Conservation (phyloP, 2,797 vertebrate genomes). For the Lerista edwardsae region DNA sequence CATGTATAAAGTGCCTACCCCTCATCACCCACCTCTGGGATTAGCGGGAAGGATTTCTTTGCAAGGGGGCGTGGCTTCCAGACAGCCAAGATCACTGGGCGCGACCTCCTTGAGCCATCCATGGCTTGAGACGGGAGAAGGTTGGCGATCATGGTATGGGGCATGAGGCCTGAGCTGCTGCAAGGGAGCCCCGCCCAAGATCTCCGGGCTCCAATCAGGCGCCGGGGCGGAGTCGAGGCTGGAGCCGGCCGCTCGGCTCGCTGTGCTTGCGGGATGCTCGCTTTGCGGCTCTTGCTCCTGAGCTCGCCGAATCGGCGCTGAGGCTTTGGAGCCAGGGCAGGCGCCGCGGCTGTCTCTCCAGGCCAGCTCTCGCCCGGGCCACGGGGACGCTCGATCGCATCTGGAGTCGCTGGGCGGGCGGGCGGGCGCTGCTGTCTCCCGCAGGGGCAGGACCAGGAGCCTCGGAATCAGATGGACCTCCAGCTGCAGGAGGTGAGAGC, state of each 20-base stretch:
- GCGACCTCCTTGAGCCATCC: background rate
- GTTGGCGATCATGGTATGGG: background rate
- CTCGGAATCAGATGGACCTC: slow-evolving; percentile 22
- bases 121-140: background rate
- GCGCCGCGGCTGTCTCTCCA: background rate
- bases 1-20: background rate
- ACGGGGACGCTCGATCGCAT: background rate
- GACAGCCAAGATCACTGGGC: too few species aligned
- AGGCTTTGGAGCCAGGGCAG: background rate
- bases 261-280: slow-evolving; percentile 12
- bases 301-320: background rate
- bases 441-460: background rate
- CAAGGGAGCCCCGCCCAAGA: background rate
- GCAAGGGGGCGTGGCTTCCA: background rate
- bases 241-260: background rate
- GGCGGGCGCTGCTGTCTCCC: background rate
- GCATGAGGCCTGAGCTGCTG: background rate
- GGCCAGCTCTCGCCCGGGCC: background rate
- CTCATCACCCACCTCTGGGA: background rate
- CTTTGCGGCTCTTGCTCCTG: background rate
- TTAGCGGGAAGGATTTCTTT: background rate
- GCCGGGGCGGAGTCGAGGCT: slow-evolving; percentile 8
- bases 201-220: slow-evolving; percentile 19
- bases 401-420: background rate
- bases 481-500: slow-evolving; percentile 29